Base-by-base conservation (phyloP, 2,797 vertebrate genomes). In the Hydrocynus forskahlii region DNA sequence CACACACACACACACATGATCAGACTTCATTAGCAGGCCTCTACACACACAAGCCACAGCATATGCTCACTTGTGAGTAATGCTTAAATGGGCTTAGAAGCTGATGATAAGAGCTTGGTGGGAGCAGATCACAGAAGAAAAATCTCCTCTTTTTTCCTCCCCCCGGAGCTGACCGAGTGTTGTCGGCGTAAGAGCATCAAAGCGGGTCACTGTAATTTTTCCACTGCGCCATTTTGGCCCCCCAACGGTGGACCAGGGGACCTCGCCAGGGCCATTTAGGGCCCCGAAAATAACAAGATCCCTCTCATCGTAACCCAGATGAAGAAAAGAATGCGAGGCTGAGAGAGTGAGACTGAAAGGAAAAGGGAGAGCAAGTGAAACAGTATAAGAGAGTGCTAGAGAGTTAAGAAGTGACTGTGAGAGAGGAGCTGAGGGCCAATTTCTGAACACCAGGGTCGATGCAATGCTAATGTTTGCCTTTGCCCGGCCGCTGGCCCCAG, bases 241-340 rank as follows among this genome's bases (percentile, higher is more conserved):
- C 57, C 40, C 62, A 75, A 35, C 35, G 12, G 60, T 45, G 64
- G 50, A 19, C 67, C 64, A 54, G 21, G 52, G 13, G 69, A 64
- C 63, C 62, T 74, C 35, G 23, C 25, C 45, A 52, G 83, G 72
- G 82, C 25, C 62, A 21, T 67, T 43, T 29, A 57, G 81, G 80
- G 86, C 83, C 85, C 79, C 82, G 52, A 83, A 85, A 76, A 80
- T 77, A 81, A 84, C n/a, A 0, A 84, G 66, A 21, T 81, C 81
- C 67, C 84, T 60, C 21, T 76, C 57, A 74, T 60, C 76, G 50
- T 76, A 76, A 79, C 72, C 76, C 55, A 81, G 62, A 78, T 75
- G 73, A 19, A 19, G 55, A 62, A 29, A 52, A 63, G 16, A 71
- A 38, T 45, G 45, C 7, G 60, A 16, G 64, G n/a, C 43, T 57